These are phyloP conservation scores for Lontra canadensis DNA, from an alignment of 2,113 vertebrate species.

Conservation along the genomic window DNA sequence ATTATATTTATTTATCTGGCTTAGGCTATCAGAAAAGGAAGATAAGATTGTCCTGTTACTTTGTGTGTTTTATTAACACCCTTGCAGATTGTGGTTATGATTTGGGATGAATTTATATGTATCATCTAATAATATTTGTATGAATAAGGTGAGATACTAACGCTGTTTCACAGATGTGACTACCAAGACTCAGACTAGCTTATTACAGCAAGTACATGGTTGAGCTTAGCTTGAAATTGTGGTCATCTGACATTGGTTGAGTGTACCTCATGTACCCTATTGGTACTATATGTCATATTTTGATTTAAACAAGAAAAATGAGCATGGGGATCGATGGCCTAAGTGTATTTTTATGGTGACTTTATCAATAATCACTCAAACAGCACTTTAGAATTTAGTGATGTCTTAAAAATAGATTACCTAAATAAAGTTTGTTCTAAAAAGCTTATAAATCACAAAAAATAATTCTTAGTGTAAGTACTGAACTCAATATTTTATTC, in stretches of 20 bases:
- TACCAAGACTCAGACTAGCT: not conserved
- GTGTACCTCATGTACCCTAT: not conserved
- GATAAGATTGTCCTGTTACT: not conserved
- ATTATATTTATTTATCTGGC: not conserved
- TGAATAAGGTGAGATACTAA: not conserved
- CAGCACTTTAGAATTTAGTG: not conserved
- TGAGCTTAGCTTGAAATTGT: not conserved
- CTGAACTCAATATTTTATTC: slow-evolving; percentile 1
- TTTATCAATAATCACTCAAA: slow-evolving; percentile 52
- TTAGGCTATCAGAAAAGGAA: slow-evolving; percentile 21
- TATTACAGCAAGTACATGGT: not conserved
- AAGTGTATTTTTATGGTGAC: slow-evolving; percentile 41
- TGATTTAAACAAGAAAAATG: slow-evolving; percentile 43
- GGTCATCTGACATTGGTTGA: not conserved
- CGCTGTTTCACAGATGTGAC: not conserved
- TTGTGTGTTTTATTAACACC: not conserved
- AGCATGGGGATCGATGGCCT: slow-evolving; percentile 39
- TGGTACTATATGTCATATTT: not conserved
- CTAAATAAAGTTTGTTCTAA: slow-evolving; percentile 6
- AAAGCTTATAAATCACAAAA: slow-evolving; percentile 39
- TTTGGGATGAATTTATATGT: not conserved
- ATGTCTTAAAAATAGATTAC: slow-evolving; percentile 44
- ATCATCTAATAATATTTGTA: not conserved
- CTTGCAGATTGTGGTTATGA: not conserved
- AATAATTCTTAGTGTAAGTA: not conserved